Percentiles rank a stretch among this genome's conserved stretches.
Evolutionary conservation across 1,140 invertebrate species (phyloP).

Genomic region (Bombus polaris): DNA sequence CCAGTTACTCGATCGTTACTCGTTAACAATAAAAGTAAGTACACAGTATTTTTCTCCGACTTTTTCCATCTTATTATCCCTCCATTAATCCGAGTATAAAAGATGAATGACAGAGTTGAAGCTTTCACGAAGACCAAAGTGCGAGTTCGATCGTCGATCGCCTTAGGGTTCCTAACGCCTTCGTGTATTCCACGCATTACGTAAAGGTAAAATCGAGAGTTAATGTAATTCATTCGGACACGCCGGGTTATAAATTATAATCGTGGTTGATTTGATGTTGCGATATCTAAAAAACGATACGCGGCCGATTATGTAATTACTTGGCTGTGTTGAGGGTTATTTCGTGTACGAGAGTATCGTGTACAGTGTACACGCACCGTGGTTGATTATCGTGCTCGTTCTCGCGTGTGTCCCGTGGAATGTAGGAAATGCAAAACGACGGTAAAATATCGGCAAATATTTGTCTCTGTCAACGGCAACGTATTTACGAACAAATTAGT

Average conservation of each 20-base stretch:
- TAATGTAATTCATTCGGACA: constrained; percentile 28
- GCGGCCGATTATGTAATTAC: constrained; percentile 19
- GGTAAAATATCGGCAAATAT: constrained; percentile 4
- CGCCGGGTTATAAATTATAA: constrained; percentile 41
- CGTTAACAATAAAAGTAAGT: neutral
- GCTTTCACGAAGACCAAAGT: neutral
- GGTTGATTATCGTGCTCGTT: neutral
- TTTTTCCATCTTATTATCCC: too few species aligned
- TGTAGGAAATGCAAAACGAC: constrained; percentile 18
- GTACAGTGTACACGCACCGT: too few species aligned
- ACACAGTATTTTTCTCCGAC: neutral
- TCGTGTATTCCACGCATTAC: constrained; percentile 1
- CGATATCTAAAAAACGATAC: constrained; percentile 33
- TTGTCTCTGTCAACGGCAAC: neutral
- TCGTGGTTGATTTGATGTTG: constrained; percentile 9
- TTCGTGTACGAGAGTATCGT: too few species aligned
- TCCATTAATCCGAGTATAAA: too few species aligned
- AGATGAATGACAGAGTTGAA: neutral
- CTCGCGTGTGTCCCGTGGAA: neutral
- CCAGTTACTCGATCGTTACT: neutral
- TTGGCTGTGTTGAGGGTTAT: neutral
- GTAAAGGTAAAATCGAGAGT: constrained; percentile 45
- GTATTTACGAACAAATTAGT: constrained; percentile 19
- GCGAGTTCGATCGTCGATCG: neutral
- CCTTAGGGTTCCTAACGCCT: constrained; percentile 5